These are phyloP conservation scores for Parascotia fuliginaria DNA, from an alignment of 2,888 invertebrate species.

Conservation along the genomic window DNA sequence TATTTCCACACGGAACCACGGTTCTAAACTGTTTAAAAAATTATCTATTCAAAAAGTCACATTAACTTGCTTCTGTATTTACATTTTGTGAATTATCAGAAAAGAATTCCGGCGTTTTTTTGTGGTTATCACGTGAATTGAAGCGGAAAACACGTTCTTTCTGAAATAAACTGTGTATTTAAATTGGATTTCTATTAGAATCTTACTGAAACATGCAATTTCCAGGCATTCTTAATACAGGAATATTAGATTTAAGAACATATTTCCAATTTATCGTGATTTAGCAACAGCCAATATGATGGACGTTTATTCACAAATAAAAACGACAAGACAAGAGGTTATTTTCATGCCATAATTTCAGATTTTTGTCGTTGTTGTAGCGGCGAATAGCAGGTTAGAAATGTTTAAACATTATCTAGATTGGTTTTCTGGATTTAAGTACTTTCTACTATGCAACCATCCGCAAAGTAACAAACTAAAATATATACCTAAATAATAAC, in stretches of 20 bases:
- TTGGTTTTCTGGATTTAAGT: too few relatives aligned
- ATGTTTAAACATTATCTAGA: too few relatives aligned
- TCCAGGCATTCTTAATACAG: slow-evolving; percentile 4
- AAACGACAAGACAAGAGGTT: neutral
- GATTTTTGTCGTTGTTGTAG: too few relatives aligned
- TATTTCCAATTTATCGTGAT: neutral
- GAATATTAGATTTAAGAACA: neutral
- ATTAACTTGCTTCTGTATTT: slow-evolving; percentile 11
- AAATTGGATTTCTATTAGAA: neutral
- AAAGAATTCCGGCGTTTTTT: slow-evolving; percentile 14
- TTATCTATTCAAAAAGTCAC: slow-evolving; percentile 24
- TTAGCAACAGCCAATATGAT: neutral
- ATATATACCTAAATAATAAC: too few relatives aligned
- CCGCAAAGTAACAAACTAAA: too few relatives aligned
- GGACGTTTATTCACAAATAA: neutral
- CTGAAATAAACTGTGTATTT: neutral
- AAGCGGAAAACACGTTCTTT: slow-evolving; percentile 6
- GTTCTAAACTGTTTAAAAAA: slow-evolving; percentile 36
- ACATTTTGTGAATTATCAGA: slow-evolving; percentile 16
- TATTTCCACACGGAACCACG: slow-evolving; percentile 53
- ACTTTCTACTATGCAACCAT: neutral
- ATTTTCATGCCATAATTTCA: too few relatives aligned
- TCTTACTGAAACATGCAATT: neutral
- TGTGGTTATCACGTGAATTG: slow-evolving; percentile 11
- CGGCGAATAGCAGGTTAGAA: too few relatives aligned